Percentiles rank a stretch among this genome's conserved stretches.
phyloP scores from a whole-genome alignment of 1,140 invertebrate species.

The Mya arenaria region DNA sequence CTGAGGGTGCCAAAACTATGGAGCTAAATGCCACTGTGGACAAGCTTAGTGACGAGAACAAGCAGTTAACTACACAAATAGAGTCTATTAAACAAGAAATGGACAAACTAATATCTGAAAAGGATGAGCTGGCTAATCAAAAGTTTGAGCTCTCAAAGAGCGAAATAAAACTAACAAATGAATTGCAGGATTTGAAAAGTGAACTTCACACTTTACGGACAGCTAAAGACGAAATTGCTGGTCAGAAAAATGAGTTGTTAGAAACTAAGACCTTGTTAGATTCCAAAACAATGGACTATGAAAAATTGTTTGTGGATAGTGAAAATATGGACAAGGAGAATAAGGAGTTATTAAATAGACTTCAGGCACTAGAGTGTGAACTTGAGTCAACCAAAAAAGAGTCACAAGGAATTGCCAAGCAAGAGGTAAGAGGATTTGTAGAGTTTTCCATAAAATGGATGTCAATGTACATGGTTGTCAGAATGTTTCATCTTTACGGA shows the following conservation, averaged over 20 bases:
- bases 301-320: conserved; percentile 61
- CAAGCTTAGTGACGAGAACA: conserved; percentile 71
- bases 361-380: conserved; percentile 60
- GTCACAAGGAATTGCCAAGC: conserved; percentile 67
- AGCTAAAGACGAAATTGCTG: conserved; percentile 48
- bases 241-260: conserved; percentile 61
- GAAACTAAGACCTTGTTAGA: conserved; percentile 61
- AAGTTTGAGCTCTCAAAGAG: conserved; percentile 65
- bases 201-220: conserved; percentile 56
- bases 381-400: conserved; percentile 57
- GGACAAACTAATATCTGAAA: conserved; percentile 65
- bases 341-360: conserved; percentile 69
- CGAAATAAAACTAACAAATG: conserved; percentile 68
- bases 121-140: conserved; percentile 70
- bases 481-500: too few relatives aligned
- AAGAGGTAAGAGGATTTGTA: conserved; percentile 62
- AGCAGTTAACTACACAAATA: conserved; percentile 66
- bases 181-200: conserved; percentile 66
- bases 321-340: conserved; percentile 71
- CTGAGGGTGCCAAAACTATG: conserved; percentile 45
- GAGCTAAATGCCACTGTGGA: conserved; percentile 66
- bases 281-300: conserved; percentile 54
- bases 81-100: conserved; percentile 68
- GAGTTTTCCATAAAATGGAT: too few relatives aligned
- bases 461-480: too few relatives aligned